Evolutionary conservation across 2,113 vertebrate genomes (phyloP).

Genomic region (Polyodon spathula): DNA sequence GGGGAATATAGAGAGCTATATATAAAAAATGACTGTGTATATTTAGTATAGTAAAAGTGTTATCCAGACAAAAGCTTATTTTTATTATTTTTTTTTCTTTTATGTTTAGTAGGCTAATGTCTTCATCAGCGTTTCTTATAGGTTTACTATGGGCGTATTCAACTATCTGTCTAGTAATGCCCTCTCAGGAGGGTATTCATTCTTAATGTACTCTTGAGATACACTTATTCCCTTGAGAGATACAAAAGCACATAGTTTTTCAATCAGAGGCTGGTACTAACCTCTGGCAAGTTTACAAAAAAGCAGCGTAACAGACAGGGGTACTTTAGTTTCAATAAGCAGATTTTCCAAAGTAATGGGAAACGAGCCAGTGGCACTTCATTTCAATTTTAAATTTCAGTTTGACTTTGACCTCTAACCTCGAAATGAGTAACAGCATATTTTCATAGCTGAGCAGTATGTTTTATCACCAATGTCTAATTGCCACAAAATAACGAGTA

Average conservation of each 20-base stretch:
- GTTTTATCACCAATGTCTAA: slow-evolving; percentile 5
- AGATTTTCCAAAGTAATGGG: slow-evolving; percentile 4
- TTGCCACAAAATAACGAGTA: too few relatives aligned
- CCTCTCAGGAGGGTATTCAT: background rate
- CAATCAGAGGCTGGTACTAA: slow-evolving; percentile 2
- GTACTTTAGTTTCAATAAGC: slow-evolving; percentile 3
- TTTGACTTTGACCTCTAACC: slow-evolving; percentile 18
- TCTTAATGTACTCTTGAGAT: background rate
- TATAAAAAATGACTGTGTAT: too few relatives aligned
- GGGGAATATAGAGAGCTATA: too few relatives aligned
- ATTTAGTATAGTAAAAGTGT: too few relatives aligned
- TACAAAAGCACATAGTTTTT: background rate
- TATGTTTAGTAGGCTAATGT: too few relatives aligned
- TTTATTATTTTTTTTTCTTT: too few relatives aligned
- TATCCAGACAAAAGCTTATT: too few relatives aligned
- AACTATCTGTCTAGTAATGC: background rate
- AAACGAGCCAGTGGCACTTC: slow-evolving; percentile 11
- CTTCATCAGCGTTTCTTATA: too few relatives aligned
- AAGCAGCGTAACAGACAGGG: background rate
- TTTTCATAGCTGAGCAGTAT: background rate
- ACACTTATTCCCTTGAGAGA: slow-evolving; percentile 2
- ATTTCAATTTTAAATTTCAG: slow-evolving; percentile 20
- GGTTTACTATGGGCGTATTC: too few relatives aligned
- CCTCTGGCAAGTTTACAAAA: background rate
- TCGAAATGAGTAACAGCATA: slow-evolving; percentile 12